phyloP scores from a whole-genome alignment of 2,113 vertebrate genomes.

The Turdus rufiventris region DNA sequence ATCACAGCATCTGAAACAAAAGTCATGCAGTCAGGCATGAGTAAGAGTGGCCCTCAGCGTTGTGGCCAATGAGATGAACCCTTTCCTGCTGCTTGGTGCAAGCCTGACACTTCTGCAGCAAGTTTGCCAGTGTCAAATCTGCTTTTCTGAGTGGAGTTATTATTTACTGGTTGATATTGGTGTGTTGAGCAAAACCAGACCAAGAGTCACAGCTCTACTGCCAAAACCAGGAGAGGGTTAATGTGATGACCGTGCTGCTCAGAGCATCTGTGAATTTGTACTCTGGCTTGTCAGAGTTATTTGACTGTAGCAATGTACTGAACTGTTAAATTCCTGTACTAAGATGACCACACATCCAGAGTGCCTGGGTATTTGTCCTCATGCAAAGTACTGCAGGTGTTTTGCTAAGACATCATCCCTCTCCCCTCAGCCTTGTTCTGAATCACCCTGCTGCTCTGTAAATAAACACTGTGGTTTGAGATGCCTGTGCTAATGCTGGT shows the following conservation, averaged over 20 bases:
- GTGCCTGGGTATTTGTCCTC: background rate
- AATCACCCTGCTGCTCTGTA: background rate
- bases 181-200: background rate
- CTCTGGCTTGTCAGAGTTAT: background rate
- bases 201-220: background rate
- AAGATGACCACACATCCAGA: background rate
- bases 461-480: background rate
- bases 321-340: background rate
- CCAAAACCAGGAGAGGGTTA: background rate
- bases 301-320: background rate
- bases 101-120: background rate
- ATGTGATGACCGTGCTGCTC: fast-evolving
- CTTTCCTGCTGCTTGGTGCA: background rate
- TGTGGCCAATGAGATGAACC: background rate
- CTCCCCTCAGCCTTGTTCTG: background rate
- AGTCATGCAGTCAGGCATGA: background rate
- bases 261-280: background rate
- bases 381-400: background rate
- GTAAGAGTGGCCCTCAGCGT: background rate
- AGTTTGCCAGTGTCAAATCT: background rate
- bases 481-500: background rate
- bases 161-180: background rate
- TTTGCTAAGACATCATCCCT: background rate
- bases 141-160: background rate
- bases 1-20: background rate